Evolutionary conservation across 2,888 invertebrate species (phyloP).

Genomic region (Trichogramma dendrolimi): DNA sequence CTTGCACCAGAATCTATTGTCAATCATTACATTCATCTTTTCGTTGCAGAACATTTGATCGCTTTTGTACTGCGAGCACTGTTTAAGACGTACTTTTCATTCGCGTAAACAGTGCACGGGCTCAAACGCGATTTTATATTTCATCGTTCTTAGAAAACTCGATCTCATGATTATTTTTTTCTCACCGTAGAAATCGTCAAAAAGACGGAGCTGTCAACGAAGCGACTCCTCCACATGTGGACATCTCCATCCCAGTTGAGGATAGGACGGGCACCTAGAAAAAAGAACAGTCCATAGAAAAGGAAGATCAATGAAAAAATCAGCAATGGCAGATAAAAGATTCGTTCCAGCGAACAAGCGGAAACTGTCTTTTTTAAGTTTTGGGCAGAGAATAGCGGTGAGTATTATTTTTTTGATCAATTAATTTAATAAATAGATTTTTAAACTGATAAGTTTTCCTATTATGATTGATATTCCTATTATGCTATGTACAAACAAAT

Average conservation of each 20-base stretch:
- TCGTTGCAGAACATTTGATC: too few relatives aligned
- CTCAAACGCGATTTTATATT: too few relatives aligned
- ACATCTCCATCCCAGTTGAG: conserved; percentile 51
- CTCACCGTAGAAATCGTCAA: conserved; percentile 41
- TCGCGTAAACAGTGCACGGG: too few relatives aligned
- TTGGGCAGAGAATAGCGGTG: conserved; percentile 60
- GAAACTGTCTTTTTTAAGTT: conserved; percentile 72
- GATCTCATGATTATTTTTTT: background rate
- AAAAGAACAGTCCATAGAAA: conserved; percentile 40
- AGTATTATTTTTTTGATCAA: conserved; percentile 29
- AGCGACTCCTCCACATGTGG: conserved; percentile 52
- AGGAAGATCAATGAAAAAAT: conserved; percentile 25
- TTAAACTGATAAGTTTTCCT: background rate
- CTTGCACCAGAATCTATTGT: too few relatives aligned
- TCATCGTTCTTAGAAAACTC: too few relatives aligned
- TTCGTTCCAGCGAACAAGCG: conserved; percentile 55
- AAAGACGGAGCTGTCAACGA: conserved; percentile 46
- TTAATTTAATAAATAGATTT: background rate
- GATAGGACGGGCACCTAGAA: conserved; percentile 52
- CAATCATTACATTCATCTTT: too few relatives aligned
- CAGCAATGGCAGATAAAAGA: conserved; percentile 38
- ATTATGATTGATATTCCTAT: too few relatives aligned
- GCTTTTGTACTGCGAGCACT: too few relatives aligned
- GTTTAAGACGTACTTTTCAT: too few relatives aligned
- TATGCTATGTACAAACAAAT: too few relatives aligned